phyloP scores from a whole-genome alignment of 2,113 vertebrate species.

The Hepsetus odoe region DNA sequence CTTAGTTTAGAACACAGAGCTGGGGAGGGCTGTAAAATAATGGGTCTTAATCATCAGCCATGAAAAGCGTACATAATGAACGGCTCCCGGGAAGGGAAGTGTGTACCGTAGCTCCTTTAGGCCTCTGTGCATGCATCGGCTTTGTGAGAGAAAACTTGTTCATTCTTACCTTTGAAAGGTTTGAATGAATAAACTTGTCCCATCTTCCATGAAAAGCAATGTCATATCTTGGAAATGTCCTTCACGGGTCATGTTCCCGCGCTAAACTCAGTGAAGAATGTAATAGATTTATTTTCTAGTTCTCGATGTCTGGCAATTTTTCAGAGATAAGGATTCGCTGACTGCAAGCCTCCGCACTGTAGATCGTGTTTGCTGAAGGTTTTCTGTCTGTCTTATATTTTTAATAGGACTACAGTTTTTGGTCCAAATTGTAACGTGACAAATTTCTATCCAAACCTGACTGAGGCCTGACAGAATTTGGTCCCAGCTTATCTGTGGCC shows the following conservation, averaged over 20 bases:
- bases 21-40: constrained; percentile 26
- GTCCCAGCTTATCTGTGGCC: neutral
- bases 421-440: too few relatives aligned
- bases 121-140: neutral
- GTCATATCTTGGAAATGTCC: neutral
- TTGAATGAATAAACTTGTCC: neutral
- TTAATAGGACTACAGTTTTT: too few relatives aligned
- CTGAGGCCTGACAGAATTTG: too few relatives aligned
- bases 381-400: neutral
- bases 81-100: constrained; percentile 13
- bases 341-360: neutral
- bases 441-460: neutral
- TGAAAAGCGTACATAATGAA: constrained; percentile 25
- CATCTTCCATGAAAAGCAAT: neutral
- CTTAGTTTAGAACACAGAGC: constrained; percentile 28
- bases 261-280: constrained; percentile 11
- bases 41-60: constrained; percentile 7
- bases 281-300: constrained; percentile 3
- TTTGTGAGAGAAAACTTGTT: constrained; percentile 16
- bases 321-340: constrained; percentile 1
- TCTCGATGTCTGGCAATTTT: constrained; percentile 1
- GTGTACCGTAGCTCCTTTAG: neutral
- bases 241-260: neutral
- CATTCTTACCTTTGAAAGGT: neutral
- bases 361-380: neutral